A percentile compares a stretch with the other conserved stretches of the same genome.
These are phyloP conservation scores for Mobula birostris DNA, from an alignment of 2,113 vertebrate genomes.

Conservation along the genomic window DNA sequence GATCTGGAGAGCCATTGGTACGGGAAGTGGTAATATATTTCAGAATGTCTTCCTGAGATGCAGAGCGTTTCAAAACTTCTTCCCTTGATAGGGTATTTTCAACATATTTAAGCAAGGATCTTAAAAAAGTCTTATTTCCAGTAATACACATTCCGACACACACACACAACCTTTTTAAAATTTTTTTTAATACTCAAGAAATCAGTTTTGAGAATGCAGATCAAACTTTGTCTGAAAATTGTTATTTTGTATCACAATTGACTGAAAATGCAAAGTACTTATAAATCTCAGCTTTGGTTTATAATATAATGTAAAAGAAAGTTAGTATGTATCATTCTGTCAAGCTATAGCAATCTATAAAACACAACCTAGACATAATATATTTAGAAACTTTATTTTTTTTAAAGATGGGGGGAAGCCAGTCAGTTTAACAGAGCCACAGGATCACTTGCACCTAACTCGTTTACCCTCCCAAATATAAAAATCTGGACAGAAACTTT, in stretches of 20 bases:
- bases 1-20: no score
- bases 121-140: neutral
- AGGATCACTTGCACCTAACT: neutral
- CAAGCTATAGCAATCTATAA: neutral
- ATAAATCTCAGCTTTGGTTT: slow-evolving; percentile 7
- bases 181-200: neutral
- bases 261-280: neutral
- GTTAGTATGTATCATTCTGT: neutral
- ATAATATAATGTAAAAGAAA: slow-evolving; percentile 3
- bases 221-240: neutral
- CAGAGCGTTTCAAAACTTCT: neutral
- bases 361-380: no score
- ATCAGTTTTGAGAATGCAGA: neutral
- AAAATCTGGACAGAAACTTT: neutral
- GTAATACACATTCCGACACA: neutral
- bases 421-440: neutral
- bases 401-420: neutral
- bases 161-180: neutral
- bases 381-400: neutral
- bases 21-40: no score
- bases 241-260: neutral
- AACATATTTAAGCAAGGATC: neutral
- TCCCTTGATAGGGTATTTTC: neutral
- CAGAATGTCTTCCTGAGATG: neutral
- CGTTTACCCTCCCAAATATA: neutral